Evolutionary conservation across 2,797 vertebrate species (phyloP), one percentile per base, ranked within the genome.

Genomic region (Acipenser transmontanus): DNA sequence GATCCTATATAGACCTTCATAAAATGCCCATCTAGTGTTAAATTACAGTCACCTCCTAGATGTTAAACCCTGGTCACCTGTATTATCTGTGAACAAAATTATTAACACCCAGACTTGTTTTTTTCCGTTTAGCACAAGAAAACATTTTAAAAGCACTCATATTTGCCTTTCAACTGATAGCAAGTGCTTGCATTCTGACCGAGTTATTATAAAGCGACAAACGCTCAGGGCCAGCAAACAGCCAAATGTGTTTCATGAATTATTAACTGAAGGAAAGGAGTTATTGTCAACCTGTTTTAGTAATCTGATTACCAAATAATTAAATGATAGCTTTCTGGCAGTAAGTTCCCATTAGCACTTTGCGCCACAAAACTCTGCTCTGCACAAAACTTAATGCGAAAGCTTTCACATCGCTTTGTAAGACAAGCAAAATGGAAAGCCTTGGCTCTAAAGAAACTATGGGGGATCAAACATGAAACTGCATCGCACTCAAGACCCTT

Each of bases 261-360:
- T 50, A 50, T 49, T 67, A 61, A 48, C 47, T 60, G 11, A 47
- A 62, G 69, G 54, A 59, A 50, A 62, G 65, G 65, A 69, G 66
- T 72, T 70, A 68, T 71, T 70, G 61, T 67, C 70, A 78, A 74
- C 63, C 59, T 70, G 66, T 71, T 49, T 68, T 62, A 77, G 65
- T 63, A 56, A 69, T 59, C 68, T 70, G 65, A 73, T 74, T 72
- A 72, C 64, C 50, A 51, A 75, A 74, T 72, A 74, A 76, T 73
- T 66, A 73, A 64, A 61, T 20, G 59, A 76, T 71, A 34, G 34
- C 34, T 34, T 34, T 4, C 34, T 34, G 34, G 34, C 2, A 34
- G 34, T 34, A 34, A 34, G 74, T 72, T 72, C 70, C 70, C 62
- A 70, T 77, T 73, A 76, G 68, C 50, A 52, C 61, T 64, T 49